A percentile compares a stretch with the other conserved stretches of the same genome.
Evolutionary conservation across 2,797 vertebrate genomes (phyloP).

Genomic region (Gallirallus australis): DNA sequence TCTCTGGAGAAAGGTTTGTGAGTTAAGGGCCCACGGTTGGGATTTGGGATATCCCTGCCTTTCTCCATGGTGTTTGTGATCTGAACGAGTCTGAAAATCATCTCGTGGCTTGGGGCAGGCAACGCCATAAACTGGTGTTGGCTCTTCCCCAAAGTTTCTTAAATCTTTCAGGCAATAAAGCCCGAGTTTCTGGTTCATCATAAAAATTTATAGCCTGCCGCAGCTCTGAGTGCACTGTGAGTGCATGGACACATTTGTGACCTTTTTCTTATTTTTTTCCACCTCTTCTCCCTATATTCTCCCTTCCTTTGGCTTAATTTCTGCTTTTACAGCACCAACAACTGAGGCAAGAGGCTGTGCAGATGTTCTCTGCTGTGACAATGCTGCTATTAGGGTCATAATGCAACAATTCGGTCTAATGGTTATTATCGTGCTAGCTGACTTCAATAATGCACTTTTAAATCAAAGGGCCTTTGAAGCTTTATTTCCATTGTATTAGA

Average conservation of each 20-base stretch:
- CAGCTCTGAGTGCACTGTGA: neutral
- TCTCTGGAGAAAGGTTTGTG: neutral
- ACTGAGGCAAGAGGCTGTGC: neutral
- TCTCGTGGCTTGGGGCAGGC: neutral
- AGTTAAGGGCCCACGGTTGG: fast-evolving
- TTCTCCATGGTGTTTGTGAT: neutral
- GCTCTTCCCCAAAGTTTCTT: neutral
- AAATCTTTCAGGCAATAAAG: neutral
- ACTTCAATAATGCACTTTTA: constrained; percentile 26
- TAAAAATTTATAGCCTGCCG: neutral
- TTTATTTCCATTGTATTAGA: constrained; percentile 60
- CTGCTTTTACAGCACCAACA: neutral
- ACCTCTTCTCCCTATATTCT: neutral
- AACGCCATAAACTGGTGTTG: neutral
- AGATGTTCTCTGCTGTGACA: neutral
- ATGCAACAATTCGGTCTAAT: constrained; percentile 52
- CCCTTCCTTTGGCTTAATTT: neutral
- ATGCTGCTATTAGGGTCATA: constrained; percentile 20
- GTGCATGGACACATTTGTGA: neutral
- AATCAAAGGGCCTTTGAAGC: constrained; percentile 65
- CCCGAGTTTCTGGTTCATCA: neutral
- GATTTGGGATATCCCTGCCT: neutral
- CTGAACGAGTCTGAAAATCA: neutral
- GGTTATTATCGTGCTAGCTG: constrained; percentile 15
- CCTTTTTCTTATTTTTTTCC: neutral